Conservation (phyloP, 2,113 vertebrate species). For the Hemiscyllium ocellatum region DNA sequence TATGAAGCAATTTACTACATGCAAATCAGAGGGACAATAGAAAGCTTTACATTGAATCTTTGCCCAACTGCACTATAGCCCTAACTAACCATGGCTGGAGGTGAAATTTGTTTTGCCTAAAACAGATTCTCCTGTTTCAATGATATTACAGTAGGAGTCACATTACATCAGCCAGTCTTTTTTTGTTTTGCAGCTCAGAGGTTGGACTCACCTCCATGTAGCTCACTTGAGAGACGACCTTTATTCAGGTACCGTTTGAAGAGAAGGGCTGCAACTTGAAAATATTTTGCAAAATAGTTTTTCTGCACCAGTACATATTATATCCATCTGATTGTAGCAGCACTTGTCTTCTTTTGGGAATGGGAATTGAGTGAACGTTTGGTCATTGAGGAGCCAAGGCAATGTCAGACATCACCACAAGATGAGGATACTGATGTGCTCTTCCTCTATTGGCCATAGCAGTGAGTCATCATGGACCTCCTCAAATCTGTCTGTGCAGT, state of each 20-base stretch:
- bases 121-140: background rate
- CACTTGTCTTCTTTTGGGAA: background rate
- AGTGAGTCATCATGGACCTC: background rate
- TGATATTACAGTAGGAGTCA: background rate
- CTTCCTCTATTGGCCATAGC: background rate
- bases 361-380: background rate
- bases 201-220: too few species aligned
- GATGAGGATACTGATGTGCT: background rate
- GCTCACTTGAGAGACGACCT: background rate
- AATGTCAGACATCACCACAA: background rate
- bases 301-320: background rate
- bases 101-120: background rate
- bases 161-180: background rate
- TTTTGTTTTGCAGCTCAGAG: background rate
- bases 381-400: background rate
- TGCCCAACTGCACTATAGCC: background rate
- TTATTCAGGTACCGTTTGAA: background rate
- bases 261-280: background rate
- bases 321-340: background rate
- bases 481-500: background rate
- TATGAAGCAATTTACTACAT: background rate
- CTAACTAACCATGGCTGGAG: background rate
- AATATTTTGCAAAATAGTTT: background rate
- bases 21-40: background rate
- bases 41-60: background rate